Evolutionary conservation across 2,797 vertebrate species (phyloP), one percentile per base, ranked within the genome.

Genomic region (Amblyopsis hoosieri): DNA sequence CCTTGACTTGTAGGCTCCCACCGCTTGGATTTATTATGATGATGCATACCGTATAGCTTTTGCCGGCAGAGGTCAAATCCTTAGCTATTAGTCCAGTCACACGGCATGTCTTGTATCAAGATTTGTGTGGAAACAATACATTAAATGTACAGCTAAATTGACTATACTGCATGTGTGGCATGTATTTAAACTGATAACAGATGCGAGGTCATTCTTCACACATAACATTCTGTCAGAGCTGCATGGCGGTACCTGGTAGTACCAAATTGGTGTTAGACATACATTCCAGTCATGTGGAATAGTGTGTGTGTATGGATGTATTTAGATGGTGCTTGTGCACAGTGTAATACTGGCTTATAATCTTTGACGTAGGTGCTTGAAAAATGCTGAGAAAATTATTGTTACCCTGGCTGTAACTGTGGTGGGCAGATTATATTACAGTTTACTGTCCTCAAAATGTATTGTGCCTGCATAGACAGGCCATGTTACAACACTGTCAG

Each of bases 161-260:
- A 6, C 12, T 45, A 62, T 78, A 71, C 9, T 10, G 55, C 9
- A 46, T 64, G 48, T 51, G 53, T 69, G 65, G 59, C 70, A 57
- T 66, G 58, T 54, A 55, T 72, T 77, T 74, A 82, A 81, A 87
- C 65, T 10, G 52, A 23, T 45, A 31, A 59, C 79, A 90, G 82
- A 81, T 89, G 80, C 72, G 57, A 52, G 55, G 73, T 68, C 19
- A 59, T 42, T 48, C 66, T 45, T 19, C 33, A n/a, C 61, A 60
- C 15, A 75, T 55, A 63, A 46, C 8, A 12, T 54, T 60, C 51
- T 64, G 55, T 60, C 17, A 60, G 45, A 68, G 31, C 64, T 49
- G 57, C 57, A 64, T 19, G 59, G 71, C 70, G 55, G 85, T 85
- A 79, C 85, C 87, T 88, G 86, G 85, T 67, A 54, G 85, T 81